Base-by-base conservation (phyloP, 2,888 invertebrate genomes). In the Balanococcus diminutus region DNA sequence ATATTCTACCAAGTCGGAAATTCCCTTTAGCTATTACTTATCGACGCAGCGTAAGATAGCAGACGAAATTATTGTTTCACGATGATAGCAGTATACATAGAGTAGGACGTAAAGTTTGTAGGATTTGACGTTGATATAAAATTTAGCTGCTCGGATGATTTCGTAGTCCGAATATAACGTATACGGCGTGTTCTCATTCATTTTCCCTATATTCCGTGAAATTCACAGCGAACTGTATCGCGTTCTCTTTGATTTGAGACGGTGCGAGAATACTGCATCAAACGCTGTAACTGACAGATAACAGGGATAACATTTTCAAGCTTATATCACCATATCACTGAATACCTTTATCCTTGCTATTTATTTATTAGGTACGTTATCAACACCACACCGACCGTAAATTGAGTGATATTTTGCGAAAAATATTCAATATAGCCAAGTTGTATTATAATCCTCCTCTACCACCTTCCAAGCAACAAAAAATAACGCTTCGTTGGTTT, bases 291-390 rank as follows among this genome's bases (percentile, higher is more conserved):
- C 75, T 75, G 75, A 75, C 75, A 75, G 75, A 75, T 75, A 75
- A 75, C 75, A 75, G 75, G 75, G 32, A 75, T 75, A n/a, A 75
- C 75, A 75, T 32, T 75, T 75, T 36, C 32, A n/a, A 75, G 75
- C 75, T 32, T 75, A 75, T 75, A 75, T 75, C 75, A 75, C 75
- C 75, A 32, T 75, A 75, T 75, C 75, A 32, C 25, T 75, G 36
- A 75, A 75, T 75, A 75, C 75, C 75, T 75, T 75, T 75, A 75
- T 75, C 75, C 75, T 75, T 75, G 75, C 75, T 75, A 75, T 75
- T 75, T 75, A 75, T 75, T 75, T 75, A 75, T 75, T 75, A 75
- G 32, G 32, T 75, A 75, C 75, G 32, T 75, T 75, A 75, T 75
- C 75, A 32, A 25, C 75, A 75, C 36, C 36, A 32, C 36, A 75